A percentile compares a stretch with the other conserved stretches of the same genome.
Conservation (phyloP, 2,888 invertebrate species). For the Microplitis deprimator region DNA sequence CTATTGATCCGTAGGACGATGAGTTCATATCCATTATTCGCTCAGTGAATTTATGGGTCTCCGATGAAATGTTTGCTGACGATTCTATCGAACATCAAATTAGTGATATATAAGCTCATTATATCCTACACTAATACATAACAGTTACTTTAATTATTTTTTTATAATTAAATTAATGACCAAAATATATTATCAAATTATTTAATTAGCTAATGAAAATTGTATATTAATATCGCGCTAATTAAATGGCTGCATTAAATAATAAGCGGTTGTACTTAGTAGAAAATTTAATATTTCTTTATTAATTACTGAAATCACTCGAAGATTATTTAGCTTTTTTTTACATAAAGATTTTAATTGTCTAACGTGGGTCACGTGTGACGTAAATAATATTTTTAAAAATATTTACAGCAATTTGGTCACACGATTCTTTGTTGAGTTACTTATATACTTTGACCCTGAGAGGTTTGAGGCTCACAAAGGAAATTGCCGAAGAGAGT, state of each 20-base stretch:
- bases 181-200: too few relatives aligned
- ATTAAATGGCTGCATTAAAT: neutral
- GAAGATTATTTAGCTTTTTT: too few relatives aligned
- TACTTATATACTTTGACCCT: constrained; percentile 12
- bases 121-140: neutral
- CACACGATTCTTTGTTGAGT: constrained; percentile 2
- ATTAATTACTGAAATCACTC: neutral
- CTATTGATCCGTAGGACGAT: neutral
- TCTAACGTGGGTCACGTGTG: neutral
- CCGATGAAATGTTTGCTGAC: constrained; percentile 18
- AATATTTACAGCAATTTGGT: constrained; percentile 2
- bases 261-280: neutral
- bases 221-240: neutral
- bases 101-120: neutral
- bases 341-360: too few relatives aligned
- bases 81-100: constrained; percentile 21
- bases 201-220: neutral
- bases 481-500: neutral
- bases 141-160: neutral
- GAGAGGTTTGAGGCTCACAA: constrained; percentile 5
- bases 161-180: neutral
- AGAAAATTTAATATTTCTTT: neutral
- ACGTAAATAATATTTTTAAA: constrained; percentile 1
- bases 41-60: constrained; percentile 12
- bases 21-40: constrained; percentile 11